A percentile compares a stretch with the other conserved stretches of the same genome.
Evolutionary conservation across 2,888 invertebrate genomes (phyloP).

Genomic region (Nomada hirtipes): DNA sequence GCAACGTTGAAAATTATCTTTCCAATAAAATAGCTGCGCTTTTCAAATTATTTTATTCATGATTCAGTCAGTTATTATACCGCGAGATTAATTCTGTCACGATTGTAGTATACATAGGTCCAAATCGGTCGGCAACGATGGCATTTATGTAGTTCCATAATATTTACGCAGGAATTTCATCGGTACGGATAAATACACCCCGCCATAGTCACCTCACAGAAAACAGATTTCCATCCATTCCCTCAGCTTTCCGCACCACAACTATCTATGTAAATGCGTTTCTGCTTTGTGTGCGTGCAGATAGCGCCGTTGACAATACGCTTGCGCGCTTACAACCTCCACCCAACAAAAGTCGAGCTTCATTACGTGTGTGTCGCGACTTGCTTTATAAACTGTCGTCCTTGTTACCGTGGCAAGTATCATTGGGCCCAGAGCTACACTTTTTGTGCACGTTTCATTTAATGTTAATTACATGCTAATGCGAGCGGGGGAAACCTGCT

Average conservation of each 20-base stretch:
- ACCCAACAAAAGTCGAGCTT: constrained; percentile 65
- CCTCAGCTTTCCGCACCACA: not conserved
- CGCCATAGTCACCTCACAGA: constrained; percentile 50
- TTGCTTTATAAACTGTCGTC: constrained; percentile 65
- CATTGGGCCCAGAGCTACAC: constrained; percentile 15
- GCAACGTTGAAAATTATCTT: too few relatives aligned
- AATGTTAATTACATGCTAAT: constrained; percentile 12
- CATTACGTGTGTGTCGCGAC: constrained; percentile 76
- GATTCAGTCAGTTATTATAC: not conserved
- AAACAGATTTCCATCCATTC: constrained; percentile 66
- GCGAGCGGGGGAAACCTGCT: not conserved
- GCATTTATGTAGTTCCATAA: constrained; percentile 35
- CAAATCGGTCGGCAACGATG: constrained; percentile 28
- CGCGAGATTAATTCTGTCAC: constrained; percentile 3
- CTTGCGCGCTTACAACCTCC: constrained; percentile 65
- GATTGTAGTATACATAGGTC: not conserved
- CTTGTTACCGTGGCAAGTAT: constrained; percentile 56
- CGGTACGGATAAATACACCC: constrained; percentile 60
- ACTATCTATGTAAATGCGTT: constrained; percentile 73
- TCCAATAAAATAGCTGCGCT: not conserved
- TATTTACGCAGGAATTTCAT: constrained; percentile 51
- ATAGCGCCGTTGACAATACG: constrained; percentile 75
- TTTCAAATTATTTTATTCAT: not conserved
- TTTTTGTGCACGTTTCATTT: constrained; percentile 22
- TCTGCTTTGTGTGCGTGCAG: constrained; percentile 73